phyloP scores from a whole-genome alignment of 1,140 invertebrate genomes.

The Samia ricini region DNA sequence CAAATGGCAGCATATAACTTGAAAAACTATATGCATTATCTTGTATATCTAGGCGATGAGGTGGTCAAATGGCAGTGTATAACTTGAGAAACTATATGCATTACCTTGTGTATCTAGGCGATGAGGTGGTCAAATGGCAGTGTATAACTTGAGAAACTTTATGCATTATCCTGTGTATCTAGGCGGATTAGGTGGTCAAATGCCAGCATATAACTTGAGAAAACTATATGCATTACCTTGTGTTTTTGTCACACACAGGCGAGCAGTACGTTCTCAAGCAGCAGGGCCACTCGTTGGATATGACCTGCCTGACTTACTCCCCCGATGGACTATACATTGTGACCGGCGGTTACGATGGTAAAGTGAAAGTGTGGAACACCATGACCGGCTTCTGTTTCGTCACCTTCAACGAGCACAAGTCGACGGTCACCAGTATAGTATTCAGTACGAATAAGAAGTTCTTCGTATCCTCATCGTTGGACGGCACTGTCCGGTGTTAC shows the following conservation, averaged over 20 bases:
- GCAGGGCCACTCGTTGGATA: conserved; percentile 94
- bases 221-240: too few relatives aligned
- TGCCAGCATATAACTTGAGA: too few relatives aligned
- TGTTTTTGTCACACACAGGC: conserved; percentile 54
- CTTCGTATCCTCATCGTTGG: conserved; percentile 92
- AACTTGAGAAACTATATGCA: too few relatives aligned
- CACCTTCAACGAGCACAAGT: conserved; percentile 94
- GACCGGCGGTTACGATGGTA: conserved; percentile 96
- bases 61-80: too few relatives aligned
- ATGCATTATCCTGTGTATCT: too few relatives aligned
- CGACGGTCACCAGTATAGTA: conserved; percentile 86
- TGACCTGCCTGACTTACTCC: conserved; percentile 93
- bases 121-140: too few relatives aligned
- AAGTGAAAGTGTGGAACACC: conserved; percentile 97
- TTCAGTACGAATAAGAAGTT: conserved; percentile 96
- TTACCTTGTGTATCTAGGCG: too few relatives aligned
- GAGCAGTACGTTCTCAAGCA: conserved; percentile 99
- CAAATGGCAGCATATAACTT: too few relatives aligned
- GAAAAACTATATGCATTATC: too few relatives aligned
- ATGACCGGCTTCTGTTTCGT: conserved; percentile 95
- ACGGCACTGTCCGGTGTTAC: conserved; percentile 97
- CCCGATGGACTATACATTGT: conserved; percentile 93
- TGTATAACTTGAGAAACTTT: too few relatives aligned
- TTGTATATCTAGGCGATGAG: too few relatives aligned
- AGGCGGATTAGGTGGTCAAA: too few relatives aligned